Percentiles rank a stretch among this genome's conserved stretches.
These are phyloP conservation scores for Chrysoperla carnea DNA, from an alignment of 1,140 invertebrate genomes.

Conservation along the genomic window DNA sequence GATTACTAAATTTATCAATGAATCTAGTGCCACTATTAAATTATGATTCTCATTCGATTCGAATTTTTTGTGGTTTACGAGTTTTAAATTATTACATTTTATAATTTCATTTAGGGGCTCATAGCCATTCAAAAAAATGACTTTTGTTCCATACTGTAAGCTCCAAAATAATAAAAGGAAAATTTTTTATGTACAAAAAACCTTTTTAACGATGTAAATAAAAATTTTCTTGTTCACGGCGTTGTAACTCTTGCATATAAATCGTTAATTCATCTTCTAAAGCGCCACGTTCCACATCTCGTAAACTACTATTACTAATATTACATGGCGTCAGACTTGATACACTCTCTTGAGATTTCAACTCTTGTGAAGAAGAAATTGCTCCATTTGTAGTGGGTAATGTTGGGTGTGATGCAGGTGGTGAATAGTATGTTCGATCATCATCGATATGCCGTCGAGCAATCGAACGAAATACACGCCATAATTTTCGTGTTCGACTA, in stretches of 20 bases:
- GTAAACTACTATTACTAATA: slow-evolving; percentile 25
- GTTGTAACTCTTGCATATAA: slow-evolving; percentile 20
- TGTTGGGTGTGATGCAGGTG: slow-evolving; percentile 4
- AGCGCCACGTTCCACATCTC: slow-evolving; percentile 19
- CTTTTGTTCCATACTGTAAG: too few species aligned
- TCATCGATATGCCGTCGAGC: slow-evolving; percentile 1
- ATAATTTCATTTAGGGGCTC: too few species aligned
- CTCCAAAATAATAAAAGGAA: too few species aligned
- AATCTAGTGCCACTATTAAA: too few species aligned
- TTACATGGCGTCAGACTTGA: slow-evolving; percentile 8
- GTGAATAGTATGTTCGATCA: slow-evolving; percentile 2
- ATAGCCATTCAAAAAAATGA: too few species aligned
- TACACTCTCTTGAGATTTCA: background rate
- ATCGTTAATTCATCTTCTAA: slow-evolving; percentile 22
- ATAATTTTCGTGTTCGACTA: too few species aligned
- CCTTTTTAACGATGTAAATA: background rate
- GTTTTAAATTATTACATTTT: too few species aligned
- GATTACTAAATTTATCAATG: too few species aligned
- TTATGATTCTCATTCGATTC: too few species aligned
- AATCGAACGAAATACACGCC: too few species aligned
- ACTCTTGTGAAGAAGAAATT: background rate
- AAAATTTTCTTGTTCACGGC: slow-evolving; percentile 7
- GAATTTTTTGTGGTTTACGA: too few species aligned
- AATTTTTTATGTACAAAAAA: too few species aligned
- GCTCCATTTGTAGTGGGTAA: background rate